phyloP scores from a whole-genome alignment of 2,113 vertebrate species.

The Chauna torquata region DNA sequence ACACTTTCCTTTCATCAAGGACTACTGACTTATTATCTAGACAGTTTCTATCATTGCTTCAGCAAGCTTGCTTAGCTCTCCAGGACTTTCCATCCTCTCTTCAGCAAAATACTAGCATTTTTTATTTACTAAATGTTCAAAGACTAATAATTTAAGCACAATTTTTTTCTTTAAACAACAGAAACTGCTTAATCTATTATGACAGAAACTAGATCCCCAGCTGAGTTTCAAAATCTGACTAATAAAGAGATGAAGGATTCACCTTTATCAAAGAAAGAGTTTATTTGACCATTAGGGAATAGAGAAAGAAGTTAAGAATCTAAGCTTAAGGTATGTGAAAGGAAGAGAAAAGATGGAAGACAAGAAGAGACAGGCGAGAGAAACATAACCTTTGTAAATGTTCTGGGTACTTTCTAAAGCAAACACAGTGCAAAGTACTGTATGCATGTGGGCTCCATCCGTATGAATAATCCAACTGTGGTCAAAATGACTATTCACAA shows the following conservation, averaged over 20 bases:
- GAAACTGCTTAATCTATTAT: background rate
- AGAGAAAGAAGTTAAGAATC: background rate
- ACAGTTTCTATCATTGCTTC: background rate
- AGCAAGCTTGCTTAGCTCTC: background rate
- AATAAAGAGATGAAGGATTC: constrained; percentile 26
- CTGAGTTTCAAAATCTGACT: constrained; percentile 5
- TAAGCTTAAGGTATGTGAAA: constrained; percentile 37
- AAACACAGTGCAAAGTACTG: background rate
- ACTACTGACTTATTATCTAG: background rate
- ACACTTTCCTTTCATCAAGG: background rate
- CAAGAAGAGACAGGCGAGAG: background rate
- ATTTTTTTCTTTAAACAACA: constrained; percentile 12
- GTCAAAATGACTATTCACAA: background rate
- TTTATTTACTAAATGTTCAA: background rate
- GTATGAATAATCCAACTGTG: background rate
- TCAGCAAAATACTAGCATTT: background rate
- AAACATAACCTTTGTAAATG: background rate
- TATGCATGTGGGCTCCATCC: background rate
- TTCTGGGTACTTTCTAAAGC: background rate
- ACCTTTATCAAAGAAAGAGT: constrained; percentile 1
- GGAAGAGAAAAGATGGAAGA: background rate
- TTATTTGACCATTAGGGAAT: constrained; percentile 22
- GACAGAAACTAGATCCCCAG: background rate
- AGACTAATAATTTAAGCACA: background rate
- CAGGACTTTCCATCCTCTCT: background rate